These are phyloP conservation scores for Lypha dubia DNA, from an alignment of 2,888 invertebrate species.

Conservation along the genomic window DNA sequence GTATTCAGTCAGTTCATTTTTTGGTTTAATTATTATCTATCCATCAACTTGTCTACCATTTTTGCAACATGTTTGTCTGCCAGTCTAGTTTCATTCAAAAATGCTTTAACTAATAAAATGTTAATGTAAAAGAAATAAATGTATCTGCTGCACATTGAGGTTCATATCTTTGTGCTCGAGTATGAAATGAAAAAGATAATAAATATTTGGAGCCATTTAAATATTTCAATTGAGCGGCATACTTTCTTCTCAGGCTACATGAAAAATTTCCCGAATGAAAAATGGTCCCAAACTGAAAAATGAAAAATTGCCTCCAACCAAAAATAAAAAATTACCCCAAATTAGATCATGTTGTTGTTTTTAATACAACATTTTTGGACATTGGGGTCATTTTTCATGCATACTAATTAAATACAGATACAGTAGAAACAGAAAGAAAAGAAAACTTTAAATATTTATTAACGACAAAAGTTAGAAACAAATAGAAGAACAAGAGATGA, in stretches of 20 bases:
- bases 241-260: no score
- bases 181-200: conserved; percentile 8
- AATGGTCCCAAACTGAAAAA: no score
- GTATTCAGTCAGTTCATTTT: conserved; percentile 5
- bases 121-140: not conserved
- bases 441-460: conserved; percentile 25
- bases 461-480: not conserved
- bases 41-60: conserved; percentile 15
- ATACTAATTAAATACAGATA: not conserved
- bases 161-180: not conserved
- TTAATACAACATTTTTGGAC: no score
- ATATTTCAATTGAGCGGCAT: conserved; percentile 7
- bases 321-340: no score
- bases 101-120: not conserved
- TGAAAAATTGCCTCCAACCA: no score
- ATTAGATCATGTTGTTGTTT: no score
- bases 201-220: not conserved
- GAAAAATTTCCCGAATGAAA: conserved; percentile 9
- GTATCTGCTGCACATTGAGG: not conserved
- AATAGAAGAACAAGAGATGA: not conserved
- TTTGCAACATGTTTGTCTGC: not conserved
- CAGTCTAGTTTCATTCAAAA: conserved; percentile 8
- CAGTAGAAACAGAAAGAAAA: not conserved
- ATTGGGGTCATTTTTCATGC: no score
- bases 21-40: conserved; percentile 6